phyloP scores from a whole-genome alignment of 2,113 vertebrate species.

The Ptychochromis oligacanthus region DNA sequence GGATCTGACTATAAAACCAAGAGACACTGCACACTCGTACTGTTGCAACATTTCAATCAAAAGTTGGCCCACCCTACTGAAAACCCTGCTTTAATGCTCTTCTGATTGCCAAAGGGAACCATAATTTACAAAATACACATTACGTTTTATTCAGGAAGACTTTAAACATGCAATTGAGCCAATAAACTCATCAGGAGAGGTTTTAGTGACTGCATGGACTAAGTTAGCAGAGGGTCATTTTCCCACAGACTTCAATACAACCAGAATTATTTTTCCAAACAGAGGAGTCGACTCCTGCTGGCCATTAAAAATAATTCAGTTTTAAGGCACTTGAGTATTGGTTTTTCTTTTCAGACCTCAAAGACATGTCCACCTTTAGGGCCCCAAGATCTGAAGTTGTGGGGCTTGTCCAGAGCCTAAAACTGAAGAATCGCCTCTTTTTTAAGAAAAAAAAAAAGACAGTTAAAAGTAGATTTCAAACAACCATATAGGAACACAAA shows the following conservation, averaged over 20 bases:
- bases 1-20: background rate
- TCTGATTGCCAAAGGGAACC: background rate
- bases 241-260: background rate
- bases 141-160: background rate
- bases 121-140: background rate
- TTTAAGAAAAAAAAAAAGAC: no score
- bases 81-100: background rate
- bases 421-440: background rate
- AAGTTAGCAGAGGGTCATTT: background rate
- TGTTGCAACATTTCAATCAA: background rate
- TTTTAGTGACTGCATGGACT: background rate
- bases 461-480: background rate
- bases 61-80: background rate
- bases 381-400: background rate
- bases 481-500: background rate
- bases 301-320: background rate
- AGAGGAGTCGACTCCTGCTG: background rate
- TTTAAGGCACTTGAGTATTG: background rate
- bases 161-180: background rate
- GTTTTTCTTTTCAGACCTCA: background rate
- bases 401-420: background rate
- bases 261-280: background rate
- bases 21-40: background rate
- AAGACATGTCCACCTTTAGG: background rate
- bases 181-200: background rate